A percentile compares a stretch with the other conserved stretches of the same genome.
Evolutionary conservation across 1,140 invertebrate genomes (phyloP).

Genomic region (Diprion similis): DNA sequence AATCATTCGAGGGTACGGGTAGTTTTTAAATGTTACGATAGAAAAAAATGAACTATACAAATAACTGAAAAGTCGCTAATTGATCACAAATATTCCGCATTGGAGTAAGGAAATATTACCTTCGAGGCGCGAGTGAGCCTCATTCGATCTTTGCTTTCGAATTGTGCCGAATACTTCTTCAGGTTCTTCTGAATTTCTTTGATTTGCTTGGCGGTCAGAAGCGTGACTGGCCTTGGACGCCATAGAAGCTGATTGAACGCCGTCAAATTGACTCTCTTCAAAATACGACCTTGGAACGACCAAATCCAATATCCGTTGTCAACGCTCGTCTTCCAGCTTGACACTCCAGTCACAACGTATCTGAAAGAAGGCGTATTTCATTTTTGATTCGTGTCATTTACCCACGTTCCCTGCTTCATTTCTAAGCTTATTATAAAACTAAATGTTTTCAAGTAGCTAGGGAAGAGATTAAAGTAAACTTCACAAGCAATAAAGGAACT

Average conservation of each 20-base stretch:
- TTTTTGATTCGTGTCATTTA: background rate
- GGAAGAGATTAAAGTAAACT: background rate
- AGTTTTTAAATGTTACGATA: no score
- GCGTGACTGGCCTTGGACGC: constrained; percentile 90
- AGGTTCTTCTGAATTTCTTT: constrained; percentile 98
- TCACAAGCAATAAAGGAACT: constrained; percentile 14
- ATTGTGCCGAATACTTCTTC: constrained; percentile 96
- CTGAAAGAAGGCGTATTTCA: constrained; percentile 33
- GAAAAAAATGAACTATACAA: constrained; percentile 26
- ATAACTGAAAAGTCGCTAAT: background rate
- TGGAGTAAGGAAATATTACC: constrained; percentile 53
- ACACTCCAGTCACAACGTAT: constrained; percentile 95
- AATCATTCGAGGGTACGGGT: background rate
- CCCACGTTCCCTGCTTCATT: background rate
- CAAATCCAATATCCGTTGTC: constrained; percentile 97
- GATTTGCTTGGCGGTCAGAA: constrained; percentile 81
- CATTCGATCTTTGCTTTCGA: constrained; percentile 96
- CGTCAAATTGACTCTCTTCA: constrained; percentile 85
- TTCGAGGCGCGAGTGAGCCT: constrained; percentile 93
- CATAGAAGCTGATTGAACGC: constrained; percentile 95
- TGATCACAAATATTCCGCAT: background rate
- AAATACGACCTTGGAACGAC: constrained; percentile 93
- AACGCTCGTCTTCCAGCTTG: constrained; percentile 94
- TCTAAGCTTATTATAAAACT: constrained; percentile 7
- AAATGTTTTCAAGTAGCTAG: constrained; percentile 8